These are phyloP conservation scores for Papilio polyxenes DNA, from an alignment of 1,140 invertebrate species.

Conservation along the genomic window DNA sequence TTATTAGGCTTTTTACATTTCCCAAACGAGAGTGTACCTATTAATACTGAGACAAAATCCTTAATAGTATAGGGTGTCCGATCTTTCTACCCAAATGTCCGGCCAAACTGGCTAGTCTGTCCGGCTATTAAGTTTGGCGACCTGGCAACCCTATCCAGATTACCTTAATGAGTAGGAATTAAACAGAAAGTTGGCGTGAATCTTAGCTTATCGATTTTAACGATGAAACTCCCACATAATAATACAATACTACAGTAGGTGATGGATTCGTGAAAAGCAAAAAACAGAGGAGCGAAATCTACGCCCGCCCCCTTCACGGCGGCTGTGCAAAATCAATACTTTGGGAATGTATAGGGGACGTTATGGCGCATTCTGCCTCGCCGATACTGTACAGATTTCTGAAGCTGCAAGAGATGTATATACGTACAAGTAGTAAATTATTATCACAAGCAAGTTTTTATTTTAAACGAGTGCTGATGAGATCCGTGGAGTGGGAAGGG, in stretches of 20 bases:
- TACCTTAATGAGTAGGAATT: too few relatives aligned
- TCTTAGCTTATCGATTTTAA: neutral
- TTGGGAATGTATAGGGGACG: neutral
- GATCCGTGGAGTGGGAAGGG: neutral
- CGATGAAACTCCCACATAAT: neutral
- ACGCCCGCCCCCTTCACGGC: conserved; percentile 12
- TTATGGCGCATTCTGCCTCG: neutral
- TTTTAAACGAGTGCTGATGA: conserved; percentile 5
- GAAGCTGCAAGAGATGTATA: neutral
- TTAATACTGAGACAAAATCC: too few relatives aligned
- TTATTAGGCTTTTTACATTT: too few relatives aligned
- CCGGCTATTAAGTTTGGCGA: too few relatives aligned
- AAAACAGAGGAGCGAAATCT: neutral
- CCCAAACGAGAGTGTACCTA: too few relatives aligned
- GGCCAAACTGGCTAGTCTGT: too few relatives aligned
- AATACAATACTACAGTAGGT: neutral
- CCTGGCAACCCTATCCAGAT: too few relatives aligned
- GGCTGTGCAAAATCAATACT: conserved; percentile 36
- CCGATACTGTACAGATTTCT: neutral
- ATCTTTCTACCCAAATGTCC: too few relatives aligned
- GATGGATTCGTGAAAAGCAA: neutral
- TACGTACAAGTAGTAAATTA: conserved; percentile 21
- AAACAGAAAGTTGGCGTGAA: neutral
- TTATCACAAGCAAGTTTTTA: conserved; percentile 19
- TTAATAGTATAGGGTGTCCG: too few relatives aligned